Evolutionary conservation across 2,797 vertebrate genomes (phyloP), one percentile per base, ranked within the genome.

Genomic region (Hoplostethus mediterraneus): DNA sequence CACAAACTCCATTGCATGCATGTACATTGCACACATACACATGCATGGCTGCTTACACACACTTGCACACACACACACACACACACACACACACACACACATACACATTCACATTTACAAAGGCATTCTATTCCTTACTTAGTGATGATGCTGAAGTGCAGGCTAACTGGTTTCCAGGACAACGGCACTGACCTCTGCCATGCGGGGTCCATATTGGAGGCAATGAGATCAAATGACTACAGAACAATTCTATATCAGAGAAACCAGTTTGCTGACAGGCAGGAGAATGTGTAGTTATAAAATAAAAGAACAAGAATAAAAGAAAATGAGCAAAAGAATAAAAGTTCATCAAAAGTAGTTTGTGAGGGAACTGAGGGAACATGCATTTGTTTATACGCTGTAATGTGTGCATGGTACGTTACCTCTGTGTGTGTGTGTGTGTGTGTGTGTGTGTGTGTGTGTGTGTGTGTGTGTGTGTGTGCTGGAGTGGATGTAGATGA

Each of bases 401-500:
- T 59, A 56, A 42, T 66, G 61, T 53, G 45, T 62, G 55, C 30
- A 31, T 38, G 13, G 38, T 40, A 40, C 38, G 38, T 40, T 49
- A 49, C 21, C 33, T 36, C 17, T 57, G 63, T 30, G 44, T 68
- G n/a, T 59, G 21, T 64, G 53, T 78, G 33, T 63, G 47, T 56
- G 52, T 63, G 53, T 62, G 52, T 67, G 58, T 67, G 56, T 76
- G 62, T 28, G 49, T 9, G 31, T 13, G 36, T 52, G 48, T 47
- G 62, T 67, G 58, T 67, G 56, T 67, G 58, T 67, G 56, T 76
- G 62, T 28, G 49, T 9, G 31, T 13, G 36, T 52, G 48, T 47
- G 62, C 7, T 21, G 33, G 33, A 71, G 79, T 58, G 90, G 81
- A 93, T 93, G 91, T 87, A 93, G 92, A 93, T 93, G 82, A 91